Evolutionary conservation across 1,140 invertebrate species (phyloP).

Genomic region (Antheraea pernyi): DNA sequence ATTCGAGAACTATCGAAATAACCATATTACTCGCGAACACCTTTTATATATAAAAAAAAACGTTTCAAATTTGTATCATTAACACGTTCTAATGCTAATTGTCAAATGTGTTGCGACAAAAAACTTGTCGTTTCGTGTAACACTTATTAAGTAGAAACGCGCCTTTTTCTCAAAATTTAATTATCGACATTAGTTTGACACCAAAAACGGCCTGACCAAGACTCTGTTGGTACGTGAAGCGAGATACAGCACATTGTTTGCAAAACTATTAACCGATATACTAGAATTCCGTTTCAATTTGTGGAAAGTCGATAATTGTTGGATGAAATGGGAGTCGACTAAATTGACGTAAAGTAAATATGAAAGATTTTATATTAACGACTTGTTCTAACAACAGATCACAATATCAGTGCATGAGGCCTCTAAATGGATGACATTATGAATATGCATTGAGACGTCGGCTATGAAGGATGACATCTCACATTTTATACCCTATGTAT

Average conservation of each 20-base stretch:
- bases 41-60: constrained; percentile 35
- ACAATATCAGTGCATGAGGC: constrained; percentile 46
- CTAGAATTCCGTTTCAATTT: constrained; percentile 52
- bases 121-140: constrained; percentile 56
- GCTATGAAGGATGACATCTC: constrained; percentile 54
- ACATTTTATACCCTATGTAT: constrained; percentile 36
- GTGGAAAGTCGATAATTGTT: constrained; percentile 60
- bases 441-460: constrained; percentile 39
- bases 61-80: constrained; percentile 62
- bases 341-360: constrained; percentile 22
- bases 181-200: constrained; percentile 70
- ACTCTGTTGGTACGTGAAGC: constrained; percentile 33
- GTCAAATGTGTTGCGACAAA: constrained; percentile 49
- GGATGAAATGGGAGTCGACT: constrained; percentile 21
- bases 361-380: constrained; percentile 47
- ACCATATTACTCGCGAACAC: constrained; percentile 25
- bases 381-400: constrained; percentile 35
- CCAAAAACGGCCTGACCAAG: constrained; percentile 42
- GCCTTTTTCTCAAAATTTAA: constrained; percentile 72
- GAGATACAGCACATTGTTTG: constrained; percentile 42
- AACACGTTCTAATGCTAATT: constrained; percentile 71
- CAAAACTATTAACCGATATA: constrained; percentile 46
- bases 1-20: neutral
- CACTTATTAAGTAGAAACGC: constrained; percentile 63
- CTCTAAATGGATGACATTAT: constrained; percentile 58